Conservation (phyloP, 2,113 vertebrate genomes). For the Oryzias celebensis region DNA sequence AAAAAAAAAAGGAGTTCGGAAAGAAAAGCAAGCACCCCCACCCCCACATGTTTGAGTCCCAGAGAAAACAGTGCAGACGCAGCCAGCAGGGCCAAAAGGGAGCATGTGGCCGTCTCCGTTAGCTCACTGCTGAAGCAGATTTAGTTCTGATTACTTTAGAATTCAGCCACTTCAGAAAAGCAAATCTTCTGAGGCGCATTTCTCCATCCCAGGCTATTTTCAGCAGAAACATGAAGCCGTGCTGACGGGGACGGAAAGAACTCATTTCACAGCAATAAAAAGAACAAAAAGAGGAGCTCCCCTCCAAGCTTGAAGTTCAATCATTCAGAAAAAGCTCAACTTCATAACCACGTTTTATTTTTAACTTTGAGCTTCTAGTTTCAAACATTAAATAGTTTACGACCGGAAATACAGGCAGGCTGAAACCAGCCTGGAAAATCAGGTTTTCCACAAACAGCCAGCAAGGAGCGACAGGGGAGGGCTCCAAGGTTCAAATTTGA, state of each 20-base stretch:
- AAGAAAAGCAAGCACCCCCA: conserved; percentile 63
- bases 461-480: too few relatives aligned
- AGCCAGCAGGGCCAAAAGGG: conserved; percentile 34
- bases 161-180: conserved; percentile 35
- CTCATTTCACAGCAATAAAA: not conserved
- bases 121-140: conserved; percentile 41
- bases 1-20: conserved; percentile 41
- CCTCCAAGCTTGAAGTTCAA: too few relatives aligned
- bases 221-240: conserved; percentile 28
- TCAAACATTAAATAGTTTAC: too few relatives aligned
- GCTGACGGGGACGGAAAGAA: not conserved
- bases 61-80: conserved; percentile 57
- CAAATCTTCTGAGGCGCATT: conserved; percentile 19
- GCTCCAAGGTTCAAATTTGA: too few relatives aligned
- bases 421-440: too few relatives aligned
- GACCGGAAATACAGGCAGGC: too few relatives aligned
- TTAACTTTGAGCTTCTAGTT: too few relatives aligned
- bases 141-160: conserved; percentile 43
- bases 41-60: conserved; percentile 49
- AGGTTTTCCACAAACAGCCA: too few relatives aligned
- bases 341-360: too few relatives aligned
- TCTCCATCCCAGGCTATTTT: conserved; percentile 27
- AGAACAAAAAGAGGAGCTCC: too few relatives aligned
- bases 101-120: conserved; percentile 43
- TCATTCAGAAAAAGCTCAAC: too few relatives aligned